A percentile compares a stretch with the other conserved stretches of the same genome.
Evolutionary conservation across 2,888 invertebrate genomes (phyloP).

Genomic region (Celastrina argiolus): DNA sequence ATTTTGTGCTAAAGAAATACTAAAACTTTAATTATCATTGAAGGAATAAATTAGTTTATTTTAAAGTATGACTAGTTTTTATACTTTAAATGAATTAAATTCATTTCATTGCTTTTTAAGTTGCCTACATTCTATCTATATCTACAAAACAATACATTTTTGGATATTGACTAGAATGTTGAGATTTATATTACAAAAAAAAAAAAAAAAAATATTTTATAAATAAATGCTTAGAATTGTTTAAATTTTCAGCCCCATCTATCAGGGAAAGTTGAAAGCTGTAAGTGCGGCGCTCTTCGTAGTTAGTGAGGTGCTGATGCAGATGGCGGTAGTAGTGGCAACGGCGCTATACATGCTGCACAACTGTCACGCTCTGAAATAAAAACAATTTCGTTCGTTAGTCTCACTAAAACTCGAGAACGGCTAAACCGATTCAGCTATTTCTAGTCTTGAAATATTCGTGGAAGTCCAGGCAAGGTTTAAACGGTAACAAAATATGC

Average conservation of each 20-base stretch:
- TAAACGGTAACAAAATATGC: too few species aligned
- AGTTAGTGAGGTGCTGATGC: constrained; percentile 64
- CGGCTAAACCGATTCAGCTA: too few species aligned
- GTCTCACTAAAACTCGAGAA: too few species aligned
- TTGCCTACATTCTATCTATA: constrained; percentile 30
- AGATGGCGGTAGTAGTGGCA: constrained; percentile 59
- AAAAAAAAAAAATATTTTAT: background rate
- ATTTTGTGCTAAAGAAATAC: constrained; percentile 13
- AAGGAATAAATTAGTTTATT: background rate
- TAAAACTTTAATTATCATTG: background rate
- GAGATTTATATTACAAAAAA: constrained; percentile 22
- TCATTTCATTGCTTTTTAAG: constrained; percentile 47
- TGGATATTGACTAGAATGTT: constrained; percentile 24
- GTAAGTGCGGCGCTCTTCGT: constrained; percentile 11
- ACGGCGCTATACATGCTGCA: constrained; percentile 63
- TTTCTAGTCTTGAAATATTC: too few species aligned
- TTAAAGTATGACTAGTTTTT: constrained; percentile 4
- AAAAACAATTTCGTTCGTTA: too few species aligned
- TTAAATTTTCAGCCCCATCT: constrained; percentile 32
- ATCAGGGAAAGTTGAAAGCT: constrained; percentile 26
- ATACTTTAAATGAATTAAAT: constrained; percentile 44
- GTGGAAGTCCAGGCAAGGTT: too few species aligned
- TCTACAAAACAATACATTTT: constrained; percentile 26
- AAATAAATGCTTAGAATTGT: background rate
- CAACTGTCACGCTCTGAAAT: constrained; percentile 64